These are phyloP conservation scores for human (Homo sapiens) DNA, from an alignment of 2,113 vertebrate genomes.

Conservation along the genomic window DNA sequence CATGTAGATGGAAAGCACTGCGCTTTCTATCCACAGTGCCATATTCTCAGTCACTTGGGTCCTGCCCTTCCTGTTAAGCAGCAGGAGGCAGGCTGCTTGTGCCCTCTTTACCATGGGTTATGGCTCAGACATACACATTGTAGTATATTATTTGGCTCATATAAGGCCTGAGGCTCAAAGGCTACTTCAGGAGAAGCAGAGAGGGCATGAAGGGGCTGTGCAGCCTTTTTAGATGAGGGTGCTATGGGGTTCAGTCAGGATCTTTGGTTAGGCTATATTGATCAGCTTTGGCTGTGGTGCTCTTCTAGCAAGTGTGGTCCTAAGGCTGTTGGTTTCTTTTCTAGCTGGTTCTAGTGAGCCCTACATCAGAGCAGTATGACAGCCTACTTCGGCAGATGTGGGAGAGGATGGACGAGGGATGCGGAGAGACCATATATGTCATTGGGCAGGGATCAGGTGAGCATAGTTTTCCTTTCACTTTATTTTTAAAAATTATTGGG, in stretches of 20 bases:
- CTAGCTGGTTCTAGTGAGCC: conserved; percentile 97
- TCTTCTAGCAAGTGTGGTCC: conserved; percentile 50
- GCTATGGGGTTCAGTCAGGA: background rate
- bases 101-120: background rate
- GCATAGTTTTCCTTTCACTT: conserved; percentile 76
- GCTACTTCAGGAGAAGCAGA: background rate
- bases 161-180: background rate
- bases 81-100: background rate
- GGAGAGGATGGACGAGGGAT: conserved; percentile 97
- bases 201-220: background rate
- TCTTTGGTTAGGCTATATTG: background rate
- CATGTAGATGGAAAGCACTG: background rate
- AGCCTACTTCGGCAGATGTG: conserved; percentile 96
- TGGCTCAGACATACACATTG: background rate
- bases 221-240: background rate
- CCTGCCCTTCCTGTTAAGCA: background rate
- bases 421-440: conserved; percentile 99
- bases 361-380: conserved; percentile 97
- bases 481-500: conserved; percentile 38
- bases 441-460: conserved; percentile 98
- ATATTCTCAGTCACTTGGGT: background rate
- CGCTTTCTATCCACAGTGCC: background rate
- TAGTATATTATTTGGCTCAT: background rate
- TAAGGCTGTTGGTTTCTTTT: conserved; percentile 79
- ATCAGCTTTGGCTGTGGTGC: conserved; percentile 1